A percentile compares a stretch with the other conserved stretches of the same genome.
These are phyloP conservation scores for Propithecus perrieri DNA, from an alignment of 2,797 vertebrate species.

Conservation along the genomic window DNA sequence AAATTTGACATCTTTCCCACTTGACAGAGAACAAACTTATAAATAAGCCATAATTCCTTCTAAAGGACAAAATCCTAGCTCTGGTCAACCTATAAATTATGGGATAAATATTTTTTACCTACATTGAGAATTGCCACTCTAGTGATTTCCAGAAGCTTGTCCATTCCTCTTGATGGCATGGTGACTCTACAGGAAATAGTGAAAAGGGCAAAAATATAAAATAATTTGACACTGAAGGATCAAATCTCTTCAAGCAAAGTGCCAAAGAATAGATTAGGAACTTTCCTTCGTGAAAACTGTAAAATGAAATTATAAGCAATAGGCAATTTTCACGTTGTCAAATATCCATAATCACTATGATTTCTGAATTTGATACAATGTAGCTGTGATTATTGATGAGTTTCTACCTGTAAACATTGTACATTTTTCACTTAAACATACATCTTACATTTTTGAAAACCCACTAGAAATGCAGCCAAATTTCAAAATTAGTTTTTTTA, in stretches of 20 bases:
- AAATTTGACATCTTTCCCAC: constrained; percentile 1
- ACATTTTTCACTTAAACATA: constrained; percentile 49
- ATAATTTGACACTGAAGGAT: background rate
- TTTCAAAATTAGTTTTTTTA: constrained; percentile 59
- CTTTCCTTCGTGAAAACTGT: constrained; percentile 46
- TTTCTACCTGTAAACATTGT: constrained; percentile 40
- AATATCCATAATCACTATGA: constrained; percentile 60
- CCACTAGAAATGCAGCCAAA: constrained; percentile 56
- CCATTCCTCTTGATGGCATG: background rate
- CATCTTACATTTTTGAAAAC: constrained; percentile 61
- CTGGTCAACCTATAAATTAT: background rate
- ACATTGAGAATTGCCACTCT: background rate
- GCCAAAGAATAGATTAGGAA: constrained; percentile 48
- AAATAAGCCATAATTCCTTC: constrained; percentile 18
- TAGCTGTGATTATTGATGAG: constrained; percentile 35
- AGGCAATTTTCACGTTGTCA: constrained; percentile 63
- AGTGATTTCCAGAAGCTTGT: background rate
- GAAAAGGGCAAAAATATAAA: background rate
- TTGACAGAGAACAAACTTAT: constrained; percentile 30
- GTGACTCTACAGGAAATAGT: background rate
- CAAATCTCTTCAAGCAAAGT: constrained; percentile 19
- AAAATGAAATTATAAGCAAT: constrained; percentile 63
- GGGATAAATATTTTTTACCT: background rate
- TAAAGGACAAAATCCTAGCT: background rate
- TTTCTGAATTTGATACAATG: constrained; percentile 63